These are phyloP conservation scores for Troides helena DNA, from an alignment of 2,888 invertebrate genomes.

Conservation along the genomic window DNA sequence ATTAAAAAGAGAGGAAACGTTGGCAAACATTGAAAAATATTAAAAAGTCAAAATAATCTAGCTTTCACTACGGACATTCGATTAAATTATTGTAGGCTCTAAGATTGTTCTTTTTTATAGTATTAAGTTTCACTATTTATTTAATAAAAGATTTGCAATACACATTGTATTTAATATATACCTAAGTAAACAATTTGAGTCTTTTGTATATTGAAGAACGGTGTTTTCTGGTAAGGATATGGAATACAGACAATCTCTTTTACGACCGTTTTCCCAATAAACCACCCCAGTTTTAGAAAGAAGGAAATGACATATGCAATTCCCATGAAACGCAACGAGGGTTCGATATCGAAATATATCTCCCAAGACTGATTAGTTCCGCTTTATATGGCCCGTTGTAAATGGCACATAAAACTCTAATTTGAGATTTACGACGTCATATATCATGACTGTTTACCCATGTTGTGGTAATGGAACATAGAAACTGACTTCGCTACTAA, in stretches of 20 bases:
- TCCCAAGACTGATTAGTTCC: slow-evolving; percentile 61
- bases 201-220: neutral
- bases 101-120: no score
- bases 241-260: slow-evolving; percentile 32
- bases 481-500: slow-evolving; percentile 25
- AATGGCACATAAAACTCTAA: slow-evolving; percentile 59
- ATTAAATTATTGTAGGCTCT: no score
- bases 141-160: no score
- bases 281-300: slow-evolving; percentile 38
- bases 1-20: no score
- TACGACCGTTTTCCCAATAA: slow-evolving; percentile 43
- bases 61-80: no score
- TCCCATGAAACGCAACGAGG: slow-evolving; percentile 39
- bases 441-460: slow-evolving; percentile 60
- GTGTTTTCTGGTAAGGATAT: neutral
- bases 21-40: no score
- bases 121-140: no score
- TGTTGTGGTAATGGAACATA: slow-evolving; percentile 50
- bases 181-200: no score
- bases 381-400: slow-evolving; percentile 56
- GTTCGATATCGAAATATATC: slow-evolving; percentile 44
- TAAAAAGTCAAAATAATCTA: no score
- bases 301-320: slow-evolving; percentile 42
- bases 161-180: no score
- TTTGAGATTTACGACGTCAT: slow-evolving; percentile 66